These are phyloP conservation scores for Prietella phreatophila DNA, from an alignment of 2,113 vertebrate species.

Conservation along the genomic window DNA sequence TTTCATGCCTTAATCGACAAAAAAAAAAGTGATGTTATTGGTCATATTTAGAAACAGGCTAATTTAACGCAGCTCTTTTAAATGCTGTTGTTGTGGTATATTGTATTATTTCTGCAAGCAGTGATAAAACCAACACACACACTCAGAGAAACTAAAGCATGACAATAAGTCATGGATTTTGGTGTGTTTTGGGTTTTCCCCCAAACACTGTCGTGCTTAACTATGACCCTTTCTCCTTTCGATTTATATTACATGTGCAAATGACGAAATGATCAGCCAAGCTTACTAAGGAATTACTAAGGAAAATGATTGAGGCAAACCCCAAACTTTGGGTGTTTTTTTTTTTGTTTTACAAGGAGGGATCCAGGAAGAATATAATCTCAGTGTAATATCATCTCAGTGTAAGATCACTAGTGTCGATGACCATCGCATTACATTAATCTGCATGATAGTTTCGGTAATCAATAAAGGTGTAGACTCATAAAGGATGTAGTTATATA, in stretches of 20 bases:
- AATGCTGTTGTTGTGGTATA: background rate
- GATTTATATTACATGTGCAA: constrained; percentile 39
- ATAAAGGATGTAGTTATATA: background rate
- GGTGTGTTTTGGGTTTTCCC: background rate
- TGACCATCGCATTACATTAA: background rate
- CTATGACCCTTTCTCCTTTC: constrained; percentile 10
- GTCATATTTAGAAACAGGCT: background rate
- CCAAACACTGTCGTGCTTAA: background rate
- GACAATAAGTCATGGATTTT: background rate
- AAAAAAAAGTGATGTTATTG: constrained; percentile 16
- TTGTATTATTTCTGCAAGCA: background rate
- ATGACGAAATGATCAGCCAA: constrained; percentile 13
- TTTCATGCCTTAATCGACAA: background rate
- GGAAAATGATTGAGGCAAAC: background rate
- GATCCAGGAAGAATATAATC: background rate
- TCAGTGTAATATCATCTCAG: background rate
- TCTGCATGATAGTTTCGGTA: background rate
- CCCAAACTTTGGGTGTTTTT: background rate
- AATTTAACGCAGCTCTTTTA: background rate
- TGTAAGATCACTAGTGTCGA: background rate
- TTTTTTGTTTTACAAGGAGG: background rate
- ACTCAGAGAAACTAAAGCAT: background rate
- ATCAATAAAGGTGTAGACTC: background rate
- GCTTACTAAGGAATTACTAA: background rate
- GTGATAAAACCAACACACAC: background rate